Conservation (phyloP, 1,140 invertebrate species). For the Drosophila bipectinata region DNA sequence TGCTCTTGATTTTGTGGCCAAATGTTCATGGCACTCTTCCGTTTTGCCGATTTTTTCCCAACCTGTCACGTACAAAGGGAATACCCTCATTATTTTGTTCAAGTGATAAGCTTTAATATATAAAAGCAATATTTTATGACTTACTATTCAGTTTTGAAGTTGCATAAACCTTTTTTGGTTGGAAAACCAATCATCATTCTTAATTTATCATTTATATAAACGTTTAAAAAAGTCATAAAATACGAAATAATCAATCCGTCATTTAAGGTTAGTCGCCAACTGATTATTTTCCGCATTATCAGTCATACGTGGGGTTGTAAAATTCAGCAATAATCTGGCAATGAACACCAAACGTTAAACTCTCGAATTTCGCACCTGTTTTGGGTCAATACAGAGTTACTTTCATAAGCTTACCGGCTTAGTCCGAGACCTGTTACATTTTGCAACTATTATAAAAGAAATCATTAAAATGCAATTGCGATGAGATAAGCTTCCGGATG, state of each 20-base stretch:
- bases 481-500: constrained; percentile 1
- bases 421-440: neutral
- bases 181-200: neutral
- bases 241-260: constrained; percentile 7
- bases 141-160: neutral
- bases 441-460: neutral
- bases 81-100: constrained; percentile 7
- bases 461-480: neutral
- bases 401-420: neutral
- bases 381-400: constrained; percentile 1
- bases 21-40: constrained; percentile 12
- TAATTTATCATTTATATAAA: neutral
- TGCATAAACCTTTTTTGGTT: neutral
- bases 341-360: constrained; percentile 8
- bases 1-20: neutral
- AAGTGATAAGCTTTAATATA: neutral
- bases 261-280: constrained; percentile 1
- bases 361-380: constrained; percentile 27
- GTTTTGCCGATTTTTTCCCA: constrained; percentile 17
- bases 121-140: too few species aligned
- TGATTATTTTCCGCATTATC: constrained; percentile 32
- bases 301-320: constrained; percentile 34
- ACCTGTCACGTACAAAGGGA: constrained; percentile 18
- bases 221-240: neutral
- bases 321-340: constrained; percentile 9